Percentiles rank a stretch among this genome's conserved stretches.
phyloP scores from a whole-genome alignment of 2,797 vertebrate genomes.

The Parauchenoglanis ngamensis region DNA sequence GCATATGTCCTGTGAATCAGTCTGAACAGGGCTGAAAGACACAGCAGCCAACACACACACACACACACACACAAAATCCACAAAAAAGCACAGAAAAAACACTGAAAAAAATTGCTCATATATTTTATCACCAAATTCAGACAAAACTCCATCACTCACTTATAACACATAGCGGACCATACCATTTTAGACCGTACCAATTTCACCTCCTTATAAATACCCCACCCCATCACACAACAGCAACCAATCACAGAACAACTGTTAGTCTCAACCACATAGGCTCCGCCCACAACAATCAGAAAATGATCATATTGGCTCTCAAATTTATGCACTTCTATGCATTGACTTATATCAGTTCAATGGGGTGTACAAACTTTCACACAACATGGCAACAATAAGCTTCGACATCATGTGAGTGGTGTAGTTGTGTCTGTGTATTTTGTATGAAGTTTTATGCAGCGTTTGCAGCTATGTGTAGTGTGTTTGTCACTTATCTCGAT shows the following conservation, averaged over 20 bases:
- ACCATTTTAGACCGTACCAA: neutral
- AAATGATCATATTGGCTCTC: neutral
- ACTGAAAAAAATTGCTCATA: neutral
- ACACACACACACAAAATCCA: constrained; percentile 2
- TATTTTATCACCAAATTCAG: neutral
- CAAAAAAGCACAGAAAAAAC: neutral
- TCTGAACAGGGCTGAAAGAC: constrained; percentile 49
- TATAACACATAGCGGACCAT: neutral
- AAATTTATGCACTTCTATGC: neutral
- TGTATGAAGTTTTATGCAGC: no score
- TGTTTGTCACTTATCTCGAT: no score
- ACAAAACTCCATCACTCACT: neutral
- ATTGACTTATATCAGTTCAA: neutral
- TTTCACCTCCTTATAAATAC: neutral
- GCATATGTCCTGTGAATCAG: constrained; percentile 82
- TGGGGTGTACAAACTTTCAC: neutral
- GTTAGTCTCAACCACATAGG: neutral
- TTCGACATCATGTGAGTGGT: neutral
- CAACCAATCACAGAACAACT: neutral
- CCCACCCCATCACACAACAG: neutral
- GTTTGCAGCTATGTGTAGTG: no score
- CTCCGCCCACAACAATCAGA: neutral
- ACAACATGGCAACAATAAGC: neutral
- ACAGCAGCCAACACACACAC: constrained; percentile 24
- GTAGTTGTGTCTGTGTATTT: no score